Conservation (phyloP, 2,888 invertebrate species). For the Cataglyphis altisquamis region DNA sequence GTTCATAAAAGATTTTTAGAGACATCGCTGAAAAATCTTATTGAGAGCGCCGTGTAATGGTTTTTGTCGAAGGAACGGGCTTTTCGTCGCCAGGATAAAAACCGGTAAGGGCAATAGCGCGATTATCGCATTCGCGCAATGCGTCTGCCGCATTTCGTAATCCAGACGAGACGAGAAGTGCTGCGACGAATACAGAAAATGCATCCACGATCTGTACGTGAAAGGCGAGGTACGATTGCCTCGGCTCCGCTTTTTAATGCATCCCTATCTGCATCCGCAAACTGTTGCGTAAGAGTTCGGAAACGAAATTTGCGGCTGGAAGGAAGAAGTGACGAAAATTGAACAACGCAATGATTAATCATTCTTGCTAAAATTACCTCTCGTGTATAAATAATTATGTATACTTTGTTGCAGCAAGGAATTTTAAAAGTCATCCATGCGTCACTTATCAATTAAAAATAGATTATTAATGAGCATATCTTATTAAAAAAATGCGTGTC, state of each 20-base stretch:
- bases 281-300: constrained; percentile 68
- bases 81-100: constrained; percentile 58
- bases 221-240: constrained; percentile 66
- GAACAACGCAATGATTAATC: neutral
- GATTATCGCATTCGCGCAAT: constrained; percentile 75
- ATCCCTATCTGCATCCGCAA: constrained; percentile 55
- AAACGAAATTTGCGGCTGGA: constrained; percentile 63
- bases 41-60: neutral
- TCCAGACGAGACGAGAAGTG: constrained; percentile 72
- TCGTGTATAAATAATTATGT: neutral
- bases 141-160: constrained; percentile 75
- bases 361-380: constrained; percentile 6
- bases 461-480: neutral
- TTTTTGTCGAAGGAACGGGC: constrained; percentile 61
- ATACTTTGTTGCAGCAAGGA: neutral
- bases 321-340: constrained; percentile 16
- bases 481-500: neutral
- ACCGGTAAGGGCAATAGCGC: constrained; percentile 68
- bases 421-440: constrained; percentile 10
- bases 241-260: constrained; percentile 54
- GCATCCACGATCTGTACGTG: constrained; percentile 63
- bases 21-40: neutral
- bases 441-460: neutral
- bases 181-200: constrained; percentile 74
- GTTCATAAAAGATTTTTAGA: neutral